Evolutionary conservation across 2,797 vertebrate species (phyloP), one percentile per base, ranked within the genome.

Genomic region (Martes flavigula): DNA sequence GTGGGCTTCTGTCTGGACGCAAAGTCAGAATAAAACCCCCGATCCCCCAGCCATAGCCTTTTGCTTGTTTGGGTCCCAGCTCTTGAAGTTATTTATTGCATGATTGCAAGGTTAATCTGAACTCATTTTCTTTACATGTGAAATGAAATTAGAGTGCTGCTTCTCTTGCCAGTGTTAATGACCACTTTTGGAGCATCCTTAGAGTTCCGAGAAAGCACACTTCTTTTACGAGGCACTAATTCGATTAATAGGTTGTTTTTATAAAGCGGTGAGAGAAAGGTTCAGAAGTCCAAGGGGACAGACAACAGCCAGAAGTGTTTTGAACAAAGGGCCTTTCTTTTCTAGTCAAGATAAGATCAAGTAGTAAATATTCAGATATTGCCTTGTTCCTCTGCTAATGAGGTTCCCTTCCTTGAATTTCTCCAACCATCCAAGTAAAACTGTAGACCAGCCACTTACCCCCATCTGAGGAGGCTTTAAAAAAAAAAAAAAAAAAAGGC

Each of bases 301-400:
- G 68, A 70, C 77, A 38, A 3, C 48, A 43, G 25, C 82, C 93
- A 75, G 70, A 79, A 81, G 56, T 72, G 70, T 83, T 64, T 35
- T 20, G 11, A 97, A 94, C 75, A 94, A 91, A 96, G 88, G 60
- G 18, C 51, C n/a, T 94, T 95, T 96, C 75, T 95, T 72, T 92
- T 79, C 66, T 32, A n/a, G 38, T 91, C 89, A 48, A 88, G 32
- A 72, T 87, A 70, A 79, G 91, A 90, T 91, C 70, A 58, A 87
- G 21, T 64, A 48, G 79, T 72, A 93, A 96, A 72, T 87, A 81
- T 68, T 77, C 40, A 48, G 38, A 48, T 66, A 68, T 25, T 68
- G 27, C 89, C 62, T 86, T 85, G 21, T 35, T 23, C 66, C 43
- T 66, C 82, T 92, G 25, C 70, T 94, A 90, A 94, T 73, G 35